A percentile compares a stretch with the other conserved stretches of the same genome.
phyloP scores from a whole-genome alignment of 2,888 invertebrate genomes.

The Amiota communis region DNA sequence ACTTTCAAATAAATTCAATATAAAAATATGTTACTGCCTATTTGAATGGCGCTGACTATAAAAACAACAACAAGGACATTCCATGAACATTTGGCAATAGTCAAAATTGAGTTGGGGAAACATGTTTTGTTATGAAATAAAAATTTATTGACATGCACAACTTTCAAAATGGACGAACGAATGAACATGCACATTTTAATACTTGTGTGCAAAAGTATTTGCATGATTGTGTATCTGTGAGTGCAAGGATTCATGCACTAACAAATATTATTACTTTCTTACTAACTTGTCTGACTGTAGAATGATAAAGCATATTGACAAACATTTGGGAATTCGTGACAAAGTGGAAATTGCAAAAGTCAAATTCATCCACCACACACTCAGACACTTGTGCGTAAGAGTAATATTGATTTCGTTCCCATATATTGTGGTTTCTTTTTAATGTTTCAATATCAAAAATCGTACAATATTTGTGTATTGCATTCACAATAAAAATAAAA shows the following conservation, averaged over 20 bases:
- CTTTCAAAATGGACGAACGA: conserved; percentile 47
- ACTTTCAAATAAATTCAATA: conserved; percentile 54
- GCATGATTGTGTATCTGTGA: neutral
- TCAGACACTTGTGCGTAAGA: neutral
- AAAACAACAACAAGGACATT: neutral
- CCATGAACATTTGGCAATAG: neutral
- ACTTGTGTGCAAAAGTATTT: neutral
- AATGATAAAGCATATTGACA: conserved; percentile 63
- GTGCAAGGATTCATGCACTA: conserved; percentile 55
- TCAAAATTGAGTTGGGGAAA: neutral
- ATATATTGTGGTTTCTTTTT: neutral
- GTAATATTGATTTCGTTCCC: neutral
- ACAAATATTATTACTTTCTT: conserved; percentile 56
- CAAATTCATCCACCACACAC: conserved; percentile 31
- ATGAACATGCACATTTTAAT: conserved; percentile 30
- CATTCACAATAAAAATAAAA: too few relatives aligned
- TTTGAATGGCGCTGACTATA: conserved; percentile 37
- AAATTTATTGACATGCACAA: conserved; percentile 64
- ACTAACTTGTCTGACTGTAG: too few relatives aligned
- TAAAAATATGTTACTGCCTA: conserved; percentile 35
- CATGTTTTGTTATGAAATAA: conserved; percentile 56
- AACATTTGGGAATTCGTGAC: conserved; percentile 48
- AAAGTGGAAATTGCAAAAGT: too few relatives aligned
- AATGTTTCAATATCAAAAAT: neutral
- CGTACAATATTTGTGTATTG: too few relatives aligned